phyloP scores from a whole-genome alignment of 2,113 vertebrate genomes.

The Calonectris borealis region DNA sequence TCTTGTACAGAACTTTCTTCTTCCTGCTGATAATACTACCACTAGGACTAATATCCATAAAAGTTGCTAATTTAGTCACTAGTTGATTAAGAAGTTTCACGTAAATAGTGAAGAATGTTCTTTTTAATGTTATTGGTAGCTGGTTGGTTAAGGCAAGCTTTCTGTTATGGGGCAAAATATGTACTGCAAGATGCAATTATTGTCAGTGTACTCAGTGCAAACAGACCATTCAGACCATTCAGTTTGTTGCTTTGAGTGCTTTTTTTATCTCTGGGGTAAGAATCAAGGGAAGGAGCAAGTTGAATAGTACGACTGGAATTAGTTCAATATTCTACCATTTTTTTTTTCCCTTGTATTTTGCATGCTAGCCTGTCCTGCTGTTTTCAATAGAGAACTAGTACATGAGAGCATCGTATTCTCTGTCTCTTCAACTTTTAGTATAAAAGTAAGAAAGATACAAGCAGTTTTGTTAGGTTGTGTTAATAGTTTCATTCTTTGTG shows the following conservation, averaged over 20 bases:
- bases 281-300: not conserved
- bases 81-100: not conserved
- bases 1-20: not conserved
- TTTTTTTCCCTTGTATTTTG: not conserved
- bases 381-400: not conserved
- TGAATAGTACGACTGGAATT: not conserved
- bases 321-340: not conserved
- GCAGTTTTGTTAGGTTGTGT: not conserved
- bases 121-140: not conserved
- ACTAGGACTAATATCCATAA: not conserved
- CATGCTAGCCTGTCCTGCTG: not conserved
- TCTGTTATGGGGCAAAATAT: not conserved
- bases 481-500: not conserved
- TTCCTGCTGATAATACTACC: not conserved
- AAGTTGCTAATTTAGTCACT: not conserved
- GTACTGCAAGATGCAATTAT: not conserved
- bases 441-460: not conserved
- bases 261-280: not conserved
- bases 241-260: not conserved
- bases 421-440: not conserved
- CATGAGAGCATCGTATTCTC: not conserved
- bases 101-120: not conserved
- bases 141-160: not conserved
- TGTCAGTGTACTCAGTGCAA: not conserved
- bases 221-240: not conserved